Percentiles rank a stretch among this genome's conserved stretches.
phyloP scores from a whole-genome alignment of 1,140 invertebrate species.

The Drusus annulatus region DNA sequence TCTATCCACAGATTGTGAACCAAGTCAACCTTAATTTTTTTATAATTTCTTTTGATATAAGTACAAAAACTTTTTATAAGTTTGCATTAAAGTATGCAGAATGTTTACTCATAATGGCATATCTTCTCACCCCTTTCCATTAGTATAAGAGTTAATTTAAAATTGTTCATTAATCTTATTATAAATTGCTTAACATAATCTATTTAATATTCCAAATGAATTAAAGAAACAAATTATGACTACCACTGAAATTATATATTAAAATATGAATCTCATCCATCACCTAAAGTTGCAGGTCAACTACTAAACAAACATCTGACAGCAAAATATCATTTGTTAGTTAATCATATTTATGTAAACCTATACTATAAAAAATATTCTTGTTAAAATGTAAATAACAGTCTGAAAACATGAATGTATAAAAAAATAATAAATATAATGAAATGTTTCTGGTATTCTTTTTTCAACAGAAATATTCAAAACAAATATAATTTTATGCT shows the following conservation, averaged over 20 bases:
- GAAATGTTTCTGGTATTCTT: constrained; percentile 25
- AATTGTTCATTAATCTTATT: constrained; percentile 30
- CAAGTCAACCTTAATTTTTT: constrained; percentile 6
- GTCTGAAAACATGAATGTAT: constrained; percentile 41
- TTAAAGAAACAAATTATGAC: constrained; percentile 20
- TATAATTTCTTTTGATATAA: constrained; percentile 17
- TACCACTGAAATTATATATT: constrained; percentile 19
- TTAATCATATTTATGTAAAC: constrained; percentile 34
- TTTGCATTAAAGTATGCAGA: constrained; percentile 44
- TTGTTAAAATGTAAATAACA: constrained; percentile 47
- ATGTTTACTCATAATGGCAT: constrained; percentile 42
- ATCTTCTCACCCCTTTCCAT: not conserved
- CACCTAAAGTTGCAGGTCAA: constrained; percentile 31
- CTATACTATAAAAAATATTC: constrained; percentile 5
- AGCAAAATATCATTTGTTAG: constrained; percentile 6
- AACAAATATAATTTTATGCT: too few species aligned
- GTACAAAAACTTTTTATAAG: constrained; percentile 46
- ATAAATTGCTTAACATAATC: constrained; percentile 1
- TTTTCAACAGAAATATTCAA: not conserved
- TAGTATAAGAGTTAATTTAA: not conserved
- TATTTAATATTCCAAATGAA: constrained; percentile 14
- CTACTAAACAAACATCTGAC: not conserved
- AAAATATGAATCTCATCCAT: constrained; percentile 27
- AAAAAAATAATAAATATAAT: constrained; percentile 45
- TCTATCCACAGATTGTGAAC: not conserved